Conservation (phyloP, 1,140 invertebrate species). For the Gonatopus flavifemur region DNA sequence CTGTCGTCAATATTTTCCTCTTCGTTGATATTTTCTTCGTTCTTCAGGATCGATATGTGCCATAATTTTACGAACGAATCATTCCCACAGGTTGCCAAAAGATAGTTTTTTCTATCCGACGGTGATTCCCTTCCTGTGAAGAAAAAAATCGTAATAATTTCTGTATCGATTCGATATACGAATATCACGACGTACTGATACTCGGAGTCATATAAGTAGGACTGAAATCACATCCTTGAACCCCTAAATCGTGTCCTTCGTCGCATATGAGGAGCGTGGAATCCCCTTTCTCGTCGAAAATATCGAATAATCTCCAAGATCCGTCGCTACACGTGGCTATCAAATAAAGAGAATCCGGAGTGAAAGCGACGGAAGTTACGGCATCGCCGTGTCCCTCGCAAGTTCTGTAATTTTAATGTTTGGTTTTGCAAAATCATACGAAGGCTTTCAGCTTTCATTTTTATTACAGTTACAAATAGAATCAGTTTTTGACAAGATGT, state of each 20-base stretch:
- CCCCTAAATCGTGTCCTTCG: conserved; percentile 72
- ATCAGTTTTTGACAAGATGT: too few relatives aligned
- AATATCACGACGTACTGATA: too few relatives aligned
- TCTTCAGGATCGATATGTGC: conserved; percentile 57
- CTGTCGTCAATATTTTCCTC: background rate
- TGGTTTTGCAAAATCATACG: conserved; percentile 5
- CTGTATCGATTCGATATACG: too few relatives aligned
- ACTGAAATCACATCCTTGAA: conserved; percentile 68
- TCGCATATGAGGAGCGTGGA: conserved; percentile 45
- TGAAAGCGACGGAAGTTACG: conserved; percentile 65
- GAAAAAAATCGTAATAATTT: background rate
- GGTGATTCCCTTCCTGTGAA: conserved; percentile 30
- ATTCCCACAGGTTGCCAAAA: conserved; percentile 71
- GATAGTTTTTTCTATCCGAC: conserved; percentile 49
- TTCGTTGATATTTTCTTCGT: conserved; percentile 5
- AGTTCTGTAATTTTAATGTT: conserved; percentile 48
- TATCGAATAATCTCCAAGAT: conserved; percentile 58
- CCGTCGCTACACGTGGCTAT: conserved; percentile 68
- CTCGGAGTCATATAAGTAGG: conserved; percentile 53
- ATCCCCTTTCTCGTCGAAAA: conserved; percentile 9
- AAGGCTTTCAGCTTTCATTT: too few relatives aligned
- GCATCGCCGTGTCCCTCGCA: conserved; percentile 62
- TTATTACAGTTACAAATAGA: too few relatives aligned
- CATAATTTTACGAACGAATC: conserved; percentile 74
- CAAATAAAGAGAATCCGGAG: conserved; percentile 66